A percentile compares a stretch with the other conserved stretches of the same genome.
Evolutionary conservation across 2,797 vertebrate genomes (phyloP).

Genomic region (Muscicapa comitata): DNA sequence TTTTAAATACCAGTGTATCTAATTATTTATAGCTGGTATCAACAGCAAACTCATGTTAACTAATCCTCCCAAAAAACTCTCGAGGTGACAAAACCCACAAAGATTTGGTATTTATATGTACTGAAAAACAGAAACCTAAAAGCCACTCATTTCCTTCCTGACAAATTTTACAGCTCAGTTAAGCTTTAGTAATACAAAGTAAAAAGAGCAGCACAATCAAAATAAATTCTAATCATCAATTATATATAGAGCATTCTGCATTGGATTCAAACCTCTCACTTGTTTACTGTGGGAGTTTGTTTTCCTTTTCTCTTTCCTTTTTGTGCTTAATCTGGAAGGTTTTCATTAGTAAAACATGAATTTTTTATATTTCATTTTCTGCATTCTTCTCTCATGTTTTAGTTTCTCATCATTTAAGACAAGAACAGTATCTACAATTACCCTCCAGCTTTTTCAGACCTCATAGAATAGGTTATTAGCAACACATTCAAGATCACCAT

Average conservation of each 20-base stretch:
- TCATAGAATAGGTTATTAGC: constrained; percentile 54
- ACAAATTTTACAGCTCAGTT: not conserved
- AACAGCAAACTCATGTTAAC: not conserved
- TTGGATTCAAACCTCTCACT: not conserved
- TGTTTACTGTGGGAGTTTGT: constrained; percentile 39
- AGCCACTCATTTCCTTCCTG: not conserved
- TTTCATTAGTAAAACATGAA: constrained; percentile 58
- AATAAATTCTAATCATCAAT: constrained; percentile 44
- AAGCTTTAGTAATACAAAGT: not conserved
- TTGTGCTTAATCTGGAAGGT: constrained; percentile 27
- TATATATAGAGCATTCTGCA: constrained; percentile 1
- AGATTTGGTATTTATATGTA: not conserved
- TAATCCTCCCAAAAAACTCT: not conserved
- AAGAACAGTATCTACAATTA: constrained; percentile 36
- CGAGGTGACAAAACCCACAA: not conserved
- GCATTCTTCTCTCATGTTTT: constrained; percentile 43
- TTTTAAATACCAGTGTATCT: not conserved
- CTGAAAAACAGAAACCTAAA: not conserved
- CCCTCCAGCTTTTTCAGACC: constrained; percentile 56
- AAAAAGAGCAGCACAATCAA: not conserved
- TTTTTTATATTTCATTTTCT: constrained; percentile 61
- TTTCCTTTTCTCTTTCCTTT: not conserved
- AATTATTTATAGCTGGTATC: not conserved
- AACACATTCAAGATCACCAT: constrained; percentile 58
- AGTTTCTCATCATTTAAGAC: constrained; percentile 38